These are phyloP conservation scores for Globodera rostochiensis DNA, from an alignment of 1,140 invertebrate species.

Conservation along the genomic window DNA sequence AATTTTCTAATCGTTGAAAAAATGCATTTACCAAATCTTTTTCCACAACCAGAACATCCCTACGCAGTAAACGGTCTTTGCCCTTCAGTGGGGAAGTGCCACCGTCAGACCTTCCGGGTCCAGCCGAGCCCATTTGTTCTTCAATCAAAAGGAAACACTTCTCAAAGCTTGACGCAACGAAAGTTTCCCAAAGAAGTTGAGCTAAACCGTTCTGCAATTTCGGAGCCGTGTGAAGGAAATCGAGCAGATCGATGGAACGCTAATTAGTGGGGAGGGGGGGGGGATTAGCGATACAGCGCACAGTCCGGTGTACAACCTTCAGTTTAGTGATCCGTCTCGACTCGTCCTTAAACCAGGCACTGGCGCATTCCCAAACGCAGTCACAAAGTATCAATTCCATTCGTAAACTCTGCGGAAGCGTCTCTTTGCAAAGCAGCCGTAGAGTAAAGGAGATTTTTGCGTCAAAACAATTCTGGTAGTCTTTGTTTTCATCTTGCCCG, in stretches of 20 bases:
- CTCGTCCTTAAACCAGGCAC: conserved; percentile 53
- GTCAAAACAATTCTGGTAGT: not conserved
- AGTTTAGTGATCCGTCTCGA: conserved; percentile 37
- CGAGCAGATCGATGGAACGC: conserved; percentile 38
- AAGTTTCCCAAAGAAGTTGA: conserved; percentile 54
- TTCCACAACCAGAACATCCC: conserved; percentile 43
- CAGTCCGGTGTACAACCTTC: conserved; percentile 24
- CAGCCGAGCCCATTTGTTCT: conserved; percentile 27
- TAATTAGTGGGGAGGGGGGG: conserved; percentile 20
- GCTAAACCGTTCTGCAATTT: conserved; percentile 50
- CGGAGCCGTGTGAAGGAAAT: conserved; percentile 16
- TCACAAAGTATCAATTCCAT: conserved; percentile 38
- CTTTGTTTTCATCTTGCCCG: not conserved
- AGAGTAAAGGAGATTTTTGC: conserved; percentile 3
- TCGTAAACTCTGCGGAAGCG: conserved; percentile 34
- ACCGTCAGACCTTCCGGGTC: conserved; percentile 5
- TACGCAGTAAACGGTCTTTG: conserved; percentile 40
- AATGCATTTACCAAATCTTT: conserved; percentile 25
- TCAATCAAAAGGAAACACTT: conserved; percentile 25
- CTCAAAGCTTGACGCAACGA: conserved; percentile 39
- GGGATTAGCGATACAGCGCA: not conserved
- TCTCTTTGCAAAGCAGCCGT: conserved; percentile 11
- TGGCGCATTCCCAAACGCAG: conserved; percentile 50
- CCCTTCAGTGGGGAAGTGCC: conserved; percentile 1
- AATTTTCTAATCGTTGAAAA: too few species aligned